Evolutionary conservation across 1,140 invertebrate species (phyloP), one percentile per base, ranked within the genome.

Genomic region (Rhagoletis pomonella): DNA sequence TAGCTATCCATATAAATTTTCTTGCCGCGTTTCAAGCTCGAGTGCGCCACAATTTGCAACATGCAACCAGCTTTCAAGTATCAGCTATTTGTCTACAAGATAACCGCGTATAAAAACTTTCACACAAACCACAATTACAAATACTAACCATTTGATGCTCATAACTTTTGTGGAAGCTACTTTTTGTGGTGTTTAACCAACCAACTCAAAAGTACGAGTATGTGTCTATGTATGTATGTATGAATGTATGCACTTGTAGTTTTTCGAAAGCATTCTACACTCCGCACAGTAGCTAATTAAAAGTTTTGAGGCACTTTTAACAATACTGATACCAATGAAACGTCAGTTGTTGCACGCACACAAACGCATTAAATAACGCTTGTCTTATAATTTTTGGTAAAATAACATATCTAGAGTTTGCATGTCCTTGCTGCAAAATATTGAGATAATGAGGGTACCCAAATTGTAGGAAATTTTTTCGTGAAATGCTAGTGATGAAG

Each of bases 271-370:
- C 73, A 77, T 77, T 77, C n/a, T 50, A 77, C 69, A 77, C 42
- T 77, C 50, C 29, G 47, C n/a, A 29, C 29, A 81, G n/a, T 55
- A 81, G 73, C 73, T 81, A 81, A 81, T 81, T 81, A 81, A 81
- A 81, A 81, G 73, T 81, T 81, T 81, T 19, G 47, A 58, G 47
- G 73, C 73, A 81, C 73, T 81, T 81, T 81, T 81, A 81, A 50
- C 44, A 81, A 81, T 9, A 81, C 73, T 81, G 73, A 81, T 47
- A 81, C 50, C 73, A 47, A 58, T 44, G 19, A 81, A 81, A 81
- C 44, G 73, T 42, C 73, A 81, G 44, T 55, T 81, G n/a, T 55
- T 55, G 55, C 47, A 73, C 44, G 67, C 67, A 17, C 6, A 9
- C 73, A 10, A 6, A n/a, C 60, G 4, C 60, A 62, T 62, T 14